These are phyloP conservation scores for Anas bahamensis DNA, from an alignment of 2,797 vertebrate genomes.

Conservation along the genomic window DNA sequence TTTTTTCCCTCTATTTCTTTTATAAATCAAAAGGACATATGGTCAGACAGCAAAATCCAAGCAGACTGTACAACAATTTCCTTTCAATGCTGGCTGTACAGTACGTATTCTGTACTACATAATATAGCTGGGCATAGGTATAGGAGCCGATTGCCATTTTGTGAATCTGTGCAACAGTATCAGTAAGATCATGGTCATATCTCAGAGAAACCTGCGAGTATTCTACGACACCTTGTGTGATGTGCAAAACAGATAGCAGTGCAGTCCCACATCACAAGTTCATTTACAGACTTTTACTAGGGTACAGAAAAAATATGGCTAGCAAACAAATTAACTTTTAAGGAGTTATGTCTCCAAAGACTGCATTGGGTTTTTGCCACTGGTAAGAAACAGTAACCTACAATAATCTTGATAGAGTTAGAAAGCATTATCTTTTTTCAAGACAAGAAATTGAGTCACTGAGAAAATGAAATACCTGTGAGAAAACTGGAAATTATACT, in stretches of 20 bases:
- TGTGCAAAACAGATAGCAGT: background rate
- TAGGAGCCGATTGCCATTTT: background rate
- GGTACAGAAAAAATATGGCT: background rate
- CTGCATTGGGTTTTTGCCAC: background rate
- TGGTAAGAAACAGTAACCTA: background rate
- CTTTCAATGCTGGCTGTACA: background rate
- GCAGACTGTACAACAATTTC: background rate
- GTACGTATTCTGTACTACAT: background rate
- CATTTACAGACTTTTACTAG: background rate
- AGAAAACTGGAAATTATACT: background rate
- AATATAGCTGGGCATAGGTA: background rate
- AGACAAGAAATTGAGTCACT: background rate
- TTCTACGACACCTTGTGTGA: background rate
- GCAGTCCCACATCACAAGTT: background rate
- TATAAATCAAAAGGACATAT: background rate
- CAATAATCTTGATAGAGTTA: background rate
- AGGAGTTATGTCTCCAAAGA: background rate
- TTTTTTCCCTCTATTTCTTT: background rate
- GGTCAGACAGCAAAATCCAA: background rate
- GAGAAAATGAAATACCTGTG: background rate
- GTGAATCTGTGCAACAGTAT: background rate
- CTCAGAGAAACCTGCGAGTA: background rate
- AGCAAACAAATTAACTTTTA: background rate
- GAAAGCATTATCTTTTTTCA: background rate
- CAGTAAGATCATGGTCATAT: background rate